Conservation (phyloP, 1,140 invertebrate species). For the Drosophila biarmipes region DNA sequence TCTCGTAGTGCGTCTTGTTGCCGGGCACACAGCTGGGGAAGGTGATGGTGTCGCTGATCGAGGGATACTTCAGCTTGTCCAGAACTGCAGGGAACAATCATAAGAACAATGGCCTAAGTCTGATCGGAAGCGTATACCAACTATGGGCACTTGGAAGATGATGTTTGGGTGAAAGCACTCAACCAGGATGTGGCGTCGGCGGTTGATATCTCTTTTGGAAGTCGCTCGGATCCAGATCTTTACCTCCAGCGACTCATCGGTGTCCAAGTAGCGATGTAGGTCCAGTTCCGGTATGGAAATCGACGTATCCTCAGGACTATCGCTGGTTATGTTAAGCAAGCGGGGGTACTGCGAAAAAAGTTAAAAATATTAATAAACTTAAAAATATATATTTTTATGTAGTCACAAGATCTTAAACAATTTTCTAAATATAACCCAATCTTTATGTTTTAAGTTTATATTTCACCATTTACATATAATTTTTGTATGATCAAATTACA, state of each 20-base stretch:
- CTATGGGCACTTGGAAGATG: constrained; percentile 75
- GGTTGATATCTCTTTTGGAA: constrained; percentile 36
- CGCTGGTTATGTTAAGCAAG: constrained; percentile 41
- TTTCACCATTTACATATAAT: too few species aligned
- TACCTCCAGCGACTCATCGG: constrained; percentile 53
- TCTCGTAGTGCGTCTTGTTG: constrained; percentile 54
- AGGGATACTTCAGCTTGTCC: neutral
- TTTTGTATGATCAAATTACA: too few species aligned
- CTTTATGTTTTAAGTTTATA: too few species aligned
- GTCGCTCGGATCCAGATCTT: constrained; percentile 45
- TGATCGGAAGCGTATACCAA: constrained; percentile 25
- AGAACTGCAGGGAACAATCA: constrained; percentile 22
- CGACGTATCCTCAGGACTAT: constrained; percentile 55
- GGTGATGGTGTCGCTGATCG: constrained; percentile 30
- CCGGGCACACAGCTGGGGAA: constrained; percentile 54
- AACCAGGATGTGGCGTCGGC: constrained; percentile 55
- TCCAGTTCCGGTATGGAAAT: constrained; percentile 29
- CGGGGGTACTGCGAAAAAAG: constrained; percentile 58
- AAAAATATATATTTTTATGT: too few species aligned
- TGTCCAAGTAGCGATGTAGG: constrained; percentile 46
- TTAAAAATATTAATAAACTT: too few species aligned
- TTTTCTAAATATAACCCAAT: too few species aligned
- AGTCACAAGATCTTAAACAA: too few species aligned
- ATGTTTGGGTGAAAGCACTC: constrained; percentile 71
- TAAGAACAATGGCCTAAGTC: neutral